Base-by-base conservation (phyloP, 2,888 invertebrate species). In the Choreutis nemorana region DNA sequence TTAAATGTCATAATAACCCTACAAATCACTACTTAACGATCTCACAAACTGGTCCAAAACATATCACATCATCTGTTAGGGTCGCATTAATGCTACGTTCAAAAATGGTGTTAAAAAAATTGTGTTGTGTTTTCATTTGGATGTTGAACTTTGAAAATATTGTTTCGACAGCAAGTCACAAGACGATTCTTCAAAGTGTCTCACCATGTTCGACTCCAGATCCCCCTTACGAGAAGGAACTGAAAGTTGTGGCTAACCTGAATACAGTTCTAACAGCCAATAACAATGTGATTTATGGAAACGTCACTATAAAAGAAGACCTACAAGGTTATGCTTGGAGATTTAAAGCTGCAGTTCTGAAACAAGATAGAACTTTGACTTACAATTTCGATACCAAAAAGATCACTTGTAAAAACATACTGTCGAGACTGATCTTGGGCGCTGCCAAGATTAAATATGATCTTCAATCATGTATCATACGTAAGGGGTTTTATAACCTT, bases 331-430 rank as follows among this genome's bases (percentile, higher is more conserved):
- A 45, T 31, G 42, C 33, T 22, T 47, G 36, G 41, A 42, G 35
- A 11, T 36, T 51, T 8, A 50, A 41, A 37, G 23, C 44, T 10
- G 50, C 47, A 1, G 35, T 41, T n/a, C n/a, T n/a, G 1, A 35
- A 40, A 4, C 44, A 37, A 34, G 23, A 35, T 3, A 33, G 43
- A 1, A 23, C 16, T 3, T 24, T 41, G 5, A 48, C 34, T 24
- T 42, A 45, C 23, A 37, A 37, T 4, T 30, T 39, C 6, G 36
- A 36, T 14, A 50, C 31, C 18, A 42, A 46, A 28, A 47, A 43
- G 13, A 35, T 55, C 30, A 35, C 42, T 0, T 55, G 55, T 13
- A 48, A 41, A 32, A 55, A 48, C 28, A 8, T 48, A 3, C 39
- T 55, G 15, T 45, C 48, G 0, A 45, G 32, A 28, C 11, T 55